A percentile compares a stretch with the other conserved stretches of the same genome.
These are phyloP conservation scores for Nomada goodeniana DNA, from an alignment of 2,888 invertebrate species.

Conservation along the genomic window DNA sequence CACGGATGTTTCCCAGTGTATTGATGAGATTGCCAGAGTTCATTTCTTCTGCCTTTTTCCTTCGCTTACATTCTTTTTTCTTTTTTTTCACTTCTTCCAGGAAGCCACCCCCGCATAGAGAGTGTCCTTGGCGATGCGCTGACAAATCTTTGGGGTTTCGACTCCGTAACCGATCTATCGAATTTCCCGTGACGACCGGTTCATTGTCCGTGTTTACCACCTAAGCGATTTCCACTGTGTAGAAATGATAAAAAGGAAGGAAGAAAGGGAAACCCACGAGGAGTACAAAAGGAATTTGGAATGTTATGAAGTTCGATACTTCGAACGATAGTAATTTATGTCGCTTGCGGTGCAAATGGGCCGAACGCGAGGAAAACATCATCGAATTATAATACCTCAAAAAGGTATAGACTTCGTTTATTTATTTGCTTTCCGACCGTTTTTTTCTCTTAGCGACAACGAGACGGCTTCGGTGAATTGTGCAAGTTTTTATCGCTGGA, in stretches of 20 bases:
- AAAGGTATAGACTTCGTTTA: not conserved
- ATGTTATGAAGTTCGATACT: not conserved
- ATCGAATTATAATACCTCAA: not conserved
- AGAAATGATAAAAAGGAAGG: not conserved
- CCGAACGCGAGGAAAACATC: not conserved
- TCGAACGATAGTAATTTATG: constrained; percentile 30
- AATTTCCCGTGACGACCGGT: constrained; percentile 56
- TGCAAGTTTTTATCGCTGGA: constrained; percentile 46
- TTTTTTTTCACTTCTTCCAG: constrained; percentile 15
- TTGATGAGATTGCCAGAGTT: constrained; percentile 59
- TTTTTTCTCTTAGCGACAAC: not conserved
- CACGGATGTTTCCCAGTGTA: constrained; percentile 51
- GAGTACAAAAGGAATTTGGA: constrained; percentile 13
- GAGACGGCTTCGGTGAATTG: constrained; percentile 13
- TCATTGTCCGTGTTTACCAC: constrained; percentile 50
- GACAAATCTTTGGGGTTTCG: constrained; percentile 53
- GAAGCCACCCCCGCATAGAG: constrained; percentile 16
- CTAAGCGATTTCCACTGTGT: constrained; percentile 29
- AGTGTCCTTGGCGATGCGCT: not conserved
- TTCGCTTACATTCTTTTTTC: not conserved
- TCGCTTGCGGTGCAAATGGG: not conserved
- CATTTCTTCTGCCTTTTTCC: constrained; percentile 29
- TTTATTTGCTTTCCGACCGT: not conserved
- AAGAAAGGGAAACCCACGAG: not conserved
- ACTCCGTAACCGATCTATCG: constrained; percentile 52